phyloP scores from a whole-genome alignment of 2,113 vertebrate genomes.

The Salvelinus namaycush region DNA sequence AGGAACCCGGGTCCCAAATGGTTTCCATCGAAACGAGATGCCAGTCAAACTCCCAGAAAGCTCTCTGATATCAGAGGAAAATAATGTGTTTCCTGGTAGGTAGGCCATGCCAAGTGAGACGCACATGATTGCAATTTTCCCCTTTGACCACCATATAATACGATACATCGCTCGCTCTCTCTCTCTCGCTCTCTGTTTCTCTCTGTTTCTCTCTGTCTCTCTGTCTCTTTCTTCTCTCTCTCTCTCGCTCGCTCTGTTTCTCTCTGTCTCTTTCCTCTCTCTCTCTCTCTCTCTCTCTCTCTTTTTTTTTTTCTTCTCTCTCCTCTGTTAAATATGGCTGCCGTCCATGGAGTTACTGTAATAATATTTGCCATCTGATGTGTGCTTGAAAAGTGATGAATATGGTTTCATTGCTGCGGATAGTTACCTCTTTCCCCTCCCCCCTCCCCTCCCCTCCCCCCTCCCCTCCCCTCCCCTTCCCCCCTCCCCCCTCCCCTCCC shows the following conservation, averaged over 20 bases:
- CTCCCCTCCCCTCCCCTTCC: no score
- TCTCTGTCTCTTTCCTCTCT: not conserved
- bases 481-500: conserved; percentile 7
- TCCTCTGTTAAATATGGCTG: conserved; percentile 42
- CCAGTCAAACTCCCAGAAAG: conserved; percentile 51
- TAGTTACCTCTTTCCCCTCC: conserved; percentile 16
- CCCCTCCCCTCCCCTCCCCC: conserved; percentile 9
- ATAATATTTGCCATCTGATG: conserved; percentile 75
- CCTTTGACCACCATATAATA: conserved; percentile 67
- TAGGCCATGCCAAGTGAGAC: conserved; percentile 60
- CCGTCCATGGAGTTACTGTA: conserved; percentile 49
- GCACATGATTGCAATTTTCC: conserved; percentile 76
- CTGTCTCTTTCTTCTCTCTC: not conserved
- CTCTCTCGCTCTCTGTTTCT: conserved; percentile 40
- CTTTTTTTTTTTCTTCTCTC: not conserved
- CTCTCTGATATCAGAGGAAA: conserved; percentile 55
- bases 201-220: conserved; percentile 15
- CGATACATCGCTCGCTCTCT: conserved; percentile 60
- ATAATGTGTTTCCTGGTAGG: conserved; percentile 55
- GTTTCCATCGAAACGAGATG: conserved; percentile 51
- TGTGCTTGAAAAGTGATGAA: conserved; percentile 61
- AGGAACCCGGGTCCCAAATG: conserved; percentile 50
- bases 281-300: not conserved
- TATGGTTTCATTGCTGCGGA: conserved; percentile 56
- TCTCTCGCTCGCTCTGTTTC: conserved; percentile 14